These are phyloP conservation scores for Macropus fuliginosus DNA, from an alignment of 2,797 vertebrate species.

Conservation along the genomic window DNA sequence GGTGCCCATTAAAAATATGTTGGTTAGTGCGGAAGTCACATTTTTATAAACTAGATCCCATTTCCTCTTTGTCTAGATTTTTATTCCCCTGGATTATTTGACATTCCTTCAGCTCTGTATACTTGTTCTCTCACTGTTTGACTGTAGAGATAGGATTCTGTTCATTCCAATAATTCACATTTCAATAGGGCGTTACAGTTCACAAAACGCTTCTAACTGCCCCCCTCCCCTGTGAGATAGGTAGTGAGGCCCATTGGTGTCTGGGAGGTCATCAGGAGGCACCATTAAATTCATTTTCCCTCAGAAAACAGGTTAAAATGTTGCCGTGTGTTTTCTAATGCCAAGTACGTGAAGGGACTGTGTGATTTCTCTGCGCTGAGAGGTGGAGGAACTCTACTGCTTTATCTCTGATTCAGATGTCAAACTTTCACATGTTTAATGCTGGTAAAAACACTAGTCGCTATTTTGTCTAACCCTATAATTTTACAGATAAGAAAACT, in stretches of 20 bases:
- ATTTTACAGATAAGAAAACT: neutral
- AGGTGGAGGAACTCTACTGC: neutral
- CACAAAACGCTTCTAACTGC: neutral
- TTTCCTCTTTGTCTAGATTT: neutral
- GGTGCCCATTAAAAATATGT: neutral
- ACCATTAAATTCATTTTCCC: slow-evolving; percentile 2
- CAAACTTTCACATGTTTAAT: neutral
- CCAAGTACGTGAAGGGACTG: neutral
- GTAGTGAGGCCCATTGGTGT: neutral
- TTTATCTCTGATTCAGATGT: neutral
- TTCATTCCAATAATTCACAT: neutral
- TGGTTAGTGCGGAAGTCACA: neutral
- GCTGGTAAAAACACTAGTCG: neutral
- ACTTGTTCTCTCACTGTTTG: slow-evolving; percentile 17
- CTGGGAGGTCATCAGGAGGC: neutral
- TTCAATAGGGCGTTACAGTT: neutral
- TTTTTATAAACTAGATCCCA: neutral
- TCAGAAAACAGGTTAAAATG: slow-evolving; percentile 33
- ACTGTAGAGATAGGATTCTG: slow-evolving; percentile 20
- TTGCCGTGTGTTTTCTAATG: neutral
- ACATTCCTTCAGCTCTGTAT: neutral
- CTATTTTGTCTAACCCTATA: neutral
- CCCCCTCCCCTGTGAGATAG: neutral
- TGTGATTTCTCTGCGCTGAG: neutral
- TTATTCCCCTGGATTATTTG: neutral